Evolutionary conservation across 2,113 vertebrate genomes (phyloP).

Genomic region (Sapayoa aenigma): DNA sequence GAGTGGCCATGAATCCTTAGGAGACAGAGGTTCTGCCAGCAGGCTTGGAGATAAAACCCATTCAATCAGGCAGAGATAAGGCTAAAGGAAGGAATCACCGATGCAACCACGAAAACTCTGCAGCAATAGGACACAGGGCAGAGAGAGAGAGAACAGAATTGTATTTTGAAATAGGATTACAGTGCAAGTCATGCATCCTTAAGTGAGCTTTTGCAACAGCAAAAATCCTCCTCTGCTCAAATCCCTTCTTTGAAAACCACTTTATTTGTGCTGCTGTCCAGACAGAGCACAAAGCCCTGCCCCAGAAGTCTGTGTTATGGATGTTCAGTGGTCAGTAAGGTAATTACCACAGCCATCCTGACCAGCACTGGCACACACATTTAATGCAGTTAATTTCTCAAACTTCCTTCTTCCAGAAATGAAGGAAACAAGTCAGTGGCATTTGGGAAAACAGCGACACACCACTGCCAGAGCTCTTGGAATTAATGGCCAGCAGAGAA

Average conservation of each 20-base stretch:
- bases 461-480: neutral
- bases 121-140: neutral
- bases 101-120: neutral
- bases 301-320: neutral
- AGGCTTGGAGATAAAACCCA: neutral
- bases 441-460: neutral
- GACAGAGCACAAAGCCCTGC: neutral
- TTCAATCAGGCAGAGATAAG: neutral
- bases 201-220: neutral
- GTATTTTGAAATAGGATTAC: neutral
- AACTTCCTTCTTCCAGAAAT: neutral
- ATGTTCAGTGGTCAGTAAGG: neutral
- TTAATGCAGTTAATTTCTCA: neutral
- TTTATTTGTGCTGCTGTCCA: neutral
- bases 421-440: neutral
- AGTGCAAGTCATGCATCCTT: neutral
- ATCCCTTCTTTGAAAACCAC: neutral
- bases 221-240: neutral
- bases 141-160: neutral
- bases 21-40: neutral
- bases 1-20: neutral
- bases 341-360: neutral
- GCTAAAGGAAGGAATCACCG: neutral
- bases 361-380: neutral
- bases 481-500: neutral